Evolutionary conservation across 1,140 invertebrate genomes (phyloP).

Genomic region (Magallana ariakensis): DNA sequence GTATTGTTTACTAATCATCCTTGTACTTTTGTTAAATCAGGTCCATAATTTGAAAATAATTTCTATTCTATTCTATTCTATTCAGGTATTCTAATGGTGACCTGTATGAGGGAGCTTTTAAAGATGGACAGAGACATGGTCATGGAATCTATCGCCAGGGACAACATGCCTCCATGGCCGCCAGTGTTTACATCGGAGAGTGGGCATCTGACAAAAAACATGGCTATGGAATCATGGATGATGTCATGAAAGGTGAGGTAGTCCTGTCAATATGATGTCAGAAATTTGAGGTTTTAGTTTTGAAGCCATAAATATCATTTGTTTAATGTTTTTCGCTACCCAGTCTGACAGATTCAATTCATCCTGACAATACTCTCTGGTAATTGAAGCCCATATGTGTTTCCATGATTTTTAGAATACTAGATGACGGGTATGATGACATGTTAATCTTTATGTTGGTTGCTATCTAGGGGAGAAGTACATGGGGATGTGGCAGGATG

Average conservation of each 20-base stretch:
- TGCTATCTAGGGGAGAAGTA: slow-evolving; percentile 89
- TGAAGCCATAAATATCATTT: no score
- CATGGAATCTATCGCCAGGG: slow-evolving; percentile 91
- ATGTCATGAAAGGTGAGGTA: slow-evolving; percentile 83
- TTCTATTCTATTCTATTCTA: neutral
- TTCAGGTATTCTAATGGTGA: slow-evolving; percentile 85
- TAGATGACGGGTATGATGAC: no score
- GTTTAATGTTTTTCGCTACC: no score
- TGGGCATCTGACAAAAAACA: slow-evolving; percentile 88
- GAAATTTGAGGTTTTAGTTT: no score
- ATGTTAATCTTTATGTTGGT: neutral
- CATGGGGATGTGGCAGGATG: slow-evolving; percentile 91
- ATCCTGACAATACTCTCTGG: no score
- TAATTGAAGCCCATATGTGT: no score
- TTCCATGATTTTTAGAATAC: no score
- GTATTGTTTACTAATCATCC: no score
- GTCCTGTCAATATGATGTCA: no score
- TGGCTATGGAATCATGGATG: slow-evolving; percentile 93
- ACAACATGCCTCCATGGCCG: slow-evolving; percentile 86
- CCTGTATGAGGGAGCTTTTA: slow-evolving; percentile 91
- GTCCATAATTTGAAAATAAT: no score
- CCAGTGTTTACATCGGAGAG: slow-evolving; percentile 91
- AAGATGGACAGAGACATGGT: slow-evolving; percentile 89
- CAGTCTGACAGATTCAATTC: no score
- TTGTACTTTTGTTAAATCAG: no score